Evolutionary conservation across 2,797 vertebrate species (phyloP).

Genomic region (Loriculus beryllinus): DNA sequence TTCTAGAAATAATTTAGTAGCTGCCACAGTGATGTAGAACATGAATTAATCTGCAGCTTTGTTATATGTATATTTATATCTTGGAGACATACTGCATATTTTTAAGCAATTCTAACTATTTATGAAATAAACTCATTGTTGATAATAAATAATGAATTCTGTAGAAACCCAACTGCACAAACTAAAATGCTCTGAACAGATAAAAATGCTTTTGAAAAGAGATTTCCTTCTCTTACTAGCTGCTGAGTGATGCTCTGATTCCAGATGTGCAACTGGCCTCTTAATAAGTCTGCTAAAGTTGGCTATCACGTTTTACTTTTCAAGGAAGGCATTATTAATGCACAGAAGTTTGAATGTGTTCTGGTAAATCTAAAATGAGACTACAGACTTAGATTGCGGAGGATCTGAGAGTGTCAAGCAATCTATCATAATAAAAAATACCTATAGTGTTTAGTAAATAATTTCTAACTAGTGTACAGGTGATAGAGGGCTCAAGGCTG

Average conservation of each 20-base stretch:
- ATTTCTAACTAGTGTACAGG: not conserved
- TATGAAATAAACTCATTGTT: not conserved
- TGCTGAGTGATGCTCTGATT: not conserved
- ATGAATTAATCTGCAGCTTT: not conserved
- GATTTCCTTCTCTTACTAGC: not conserved
- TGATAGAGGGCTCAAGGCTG: not conserved
- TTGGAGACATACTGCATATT: not conserved
- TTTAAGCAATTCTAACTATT: not conserved
- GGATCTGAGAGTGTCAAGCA: not conserved
- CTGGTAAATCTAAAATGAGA: not conserved
- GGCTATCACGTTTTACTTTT: not conserved
- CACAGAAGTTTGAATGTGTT: not conserved
- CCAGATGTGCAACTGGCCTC: not conserved
- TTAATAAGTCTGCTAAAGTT: not conserved
- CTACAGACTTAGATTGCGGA: not conserved
- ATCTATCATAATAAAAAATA: not conserved
- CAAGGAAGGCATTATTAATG: not conserved
- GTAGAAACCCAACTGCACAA: not conserved
- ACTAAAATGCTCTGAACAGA: not conserved
- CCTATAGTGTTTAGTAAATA: not conserved
- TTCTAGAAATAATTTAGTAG: not conserved
- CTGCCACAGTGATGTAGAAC: not conserved
- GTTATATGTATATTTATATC: not conserved
- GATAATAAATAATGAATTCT: not conserved
- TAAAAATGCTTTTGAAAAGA: not conserved